Base-by-base conservation (phyloP, 2,888 invertebrate genomes). In the Thalpophila matura region DNA sequence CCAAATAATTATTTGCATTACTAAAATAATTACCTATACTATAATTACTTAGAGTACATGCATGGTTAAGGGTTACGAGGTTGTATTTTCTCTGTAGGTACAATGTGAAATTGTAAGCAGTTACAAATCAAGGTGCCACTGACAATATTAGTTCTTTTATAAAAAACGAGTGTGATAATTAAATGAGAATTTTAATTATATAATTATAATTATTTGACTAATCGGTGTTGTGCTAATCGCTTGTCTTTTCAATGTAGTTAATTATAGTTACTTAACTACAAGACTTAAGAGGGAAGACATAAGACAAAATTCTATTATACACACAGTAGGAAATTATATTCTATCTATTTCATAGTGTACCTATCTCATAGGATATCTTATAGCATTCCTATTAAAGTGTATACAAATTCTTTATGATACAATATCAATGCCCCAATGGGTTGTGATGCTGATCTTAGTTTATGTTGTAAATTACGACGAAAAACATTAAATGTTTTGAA, bases 91-190 rank as follows among this genome's bases (percentile, higher is more conserved):
- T 67, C 45, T 58, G 47, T 56, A 74, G 61, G 58, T 74, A 60
- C 72, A 68, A 72, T 72, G 57, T 66, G 60, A 70, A 79, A 70
- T 74, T 79, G 72, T 79, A 79, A 81, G 81, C 80, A 83, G 76
- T 77, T 85, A 83, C 82, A 81, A 89, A 89, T 58, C 66, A 71
- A 67, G 90, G 91, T 92, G 91, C 90, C 90, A 90, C 89, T 89
- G 92, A 92, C 92, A 92, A 92, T 92, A 92, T 91, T 89, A 89
- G 82, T 90, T 92, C 77, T 85, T 87, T 87, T 87, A 79, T 79
- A 81, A 79, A 60, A 60, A 69, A 69, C 63, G 69, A 74, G 74
- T 82, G 79, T 81, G 81, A 79, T 79, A 79, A 71, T 56, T 50
- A 72, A 70, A 77, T 62, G 77, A 77, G 75, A 80, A 70, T 74